Evolutionary conservation across 2,888 invertebrate species (phyloP).

Genomic region (Aspidiotus destructor): DNA sequence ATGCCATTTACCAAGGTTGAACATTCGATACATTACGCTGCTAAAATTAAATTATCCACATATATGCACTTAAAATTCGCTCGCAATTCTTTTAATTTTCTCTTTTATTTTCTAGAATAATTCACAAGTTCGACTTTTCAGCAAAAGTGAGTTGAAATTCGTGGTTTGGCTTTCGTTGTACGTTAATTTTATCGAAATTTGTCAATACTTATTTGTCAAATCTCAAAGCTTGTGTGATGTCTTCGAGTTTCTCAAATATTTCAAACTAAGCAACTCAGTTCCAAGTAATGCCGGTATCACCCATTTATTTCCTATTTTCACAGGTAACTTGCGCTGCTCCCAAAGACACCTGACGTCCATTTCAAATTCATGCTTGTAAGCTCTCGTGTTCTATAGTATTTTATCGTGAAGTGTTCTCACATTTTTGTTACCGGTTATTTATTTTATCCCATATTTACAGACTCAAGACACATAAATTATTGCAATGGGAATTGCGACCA

Average conservation of each 20-base stretch:
- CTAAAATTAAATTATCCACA: neutral
- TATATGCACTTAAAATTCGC: neutral
- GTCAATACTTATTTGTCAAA: neutral
- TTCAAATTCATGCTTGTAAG: constrained; percentile 15
- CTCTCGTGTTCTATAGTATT: neutral
- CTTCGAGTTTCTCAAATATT: neutral
- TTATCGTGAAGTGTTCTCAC: neutral
- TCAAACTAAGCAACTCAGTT: neutral
- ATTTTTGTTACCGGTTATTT: neutral
- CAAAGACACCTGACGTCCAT: constrained; percentile 6
- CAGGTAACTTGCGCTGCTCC: constrained; percentile 16
- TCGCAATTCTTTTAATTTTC: neutral
- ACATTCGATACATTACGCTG: neutral
- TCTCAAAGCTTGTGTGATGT: constrained; percentile 3
- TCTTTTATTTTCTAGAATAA: neutral
- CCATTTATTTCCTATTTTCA: neutral
- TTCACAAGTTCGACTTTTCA: neutral
- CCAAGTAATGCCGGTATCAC: neutral
- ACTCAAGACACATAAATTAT: neutral
- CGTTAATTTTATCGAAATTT: neutral
- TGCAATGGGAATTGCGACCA: constrained; percentile 8
- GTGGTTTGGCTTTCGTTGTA: neutral
- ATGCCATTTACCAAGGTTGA: neutral
- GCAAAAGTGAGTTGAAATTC: neutral
- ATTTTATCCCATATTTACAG: constrained; percentile 8